phyloP scores from a whole-genome alignment of 1,140 invertebrate genomes.

The Leguminivora glycinivorella region DNA sequence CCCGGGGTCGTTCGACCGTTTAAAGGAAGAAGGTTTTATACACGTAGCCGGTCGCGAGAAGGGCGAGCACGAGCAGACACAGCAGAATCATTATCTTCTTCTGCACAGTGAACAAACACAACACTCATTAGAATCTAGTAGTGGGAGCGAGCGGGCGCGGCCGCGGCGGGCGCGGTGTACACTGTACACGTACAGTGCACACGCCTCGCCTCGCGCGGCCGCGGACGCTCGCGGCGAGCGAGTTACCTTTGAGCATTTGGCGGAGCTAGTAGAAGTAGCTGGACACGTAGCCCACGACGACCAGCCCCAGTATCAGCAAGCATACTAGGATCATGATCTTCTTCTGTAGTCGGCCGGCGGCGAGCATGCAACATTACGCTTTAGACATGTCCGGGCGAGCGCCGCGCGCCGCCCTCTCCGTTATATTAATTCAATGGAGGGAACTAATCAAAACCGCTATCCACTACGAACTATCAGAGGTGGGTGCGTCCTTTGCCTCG shows the following conservation, averaged over 20 bases:
- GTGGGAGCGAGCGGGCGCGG: constrained; percentile 48
- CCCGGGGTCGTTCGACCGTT: constrained; percentile 49
- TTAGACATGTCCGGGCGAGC: constrained; percentile 52
- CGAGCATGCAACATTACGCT: constrained; percentile 74
- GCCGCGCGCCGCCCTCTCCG: constrained; percentile 30
- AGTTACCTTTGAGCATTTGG: constrained; percentile 67
- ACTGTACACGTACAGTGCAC: no score
- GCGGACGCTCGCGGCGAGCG: constrained; percentile 31
- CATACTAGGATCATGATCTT: constrained; percentile 99
- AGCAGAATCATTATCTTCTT: constrained; percentile 99
- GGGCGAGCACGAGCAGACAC: constrained; percentile 89
- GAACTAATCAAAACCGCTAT: constrained; percentile 7
- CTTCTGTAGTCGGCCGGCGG: constrained; percentile 88
- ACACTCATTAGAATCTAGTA: constrained; percentile 72
- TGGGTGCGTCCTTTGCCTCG: constrained; percentile 75
- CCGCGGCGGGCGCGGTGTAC: constrained; percentile 26
- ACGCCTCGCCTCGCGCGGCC: no score
- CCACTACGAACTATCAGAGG: neutral
- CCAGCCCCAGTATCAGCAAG: constrained; percentile 92
- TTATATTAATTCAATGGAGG: neutral
- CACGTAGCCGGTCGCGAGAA: constrained; percentile 86
- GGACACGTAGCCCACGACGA: constrained; percentile 84
- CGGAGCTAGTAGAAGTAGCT: constrained; percentile 71
- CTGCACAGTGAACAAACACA: constrained; percentile 85
- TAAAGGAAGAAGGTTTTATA: constrained; percentile 74